Evolutionary conservation across 1,140 invertebrate genomes (phyloP), one percentile per base, ranked within the genome.

Genomic region (Diprion similis): DNA sequence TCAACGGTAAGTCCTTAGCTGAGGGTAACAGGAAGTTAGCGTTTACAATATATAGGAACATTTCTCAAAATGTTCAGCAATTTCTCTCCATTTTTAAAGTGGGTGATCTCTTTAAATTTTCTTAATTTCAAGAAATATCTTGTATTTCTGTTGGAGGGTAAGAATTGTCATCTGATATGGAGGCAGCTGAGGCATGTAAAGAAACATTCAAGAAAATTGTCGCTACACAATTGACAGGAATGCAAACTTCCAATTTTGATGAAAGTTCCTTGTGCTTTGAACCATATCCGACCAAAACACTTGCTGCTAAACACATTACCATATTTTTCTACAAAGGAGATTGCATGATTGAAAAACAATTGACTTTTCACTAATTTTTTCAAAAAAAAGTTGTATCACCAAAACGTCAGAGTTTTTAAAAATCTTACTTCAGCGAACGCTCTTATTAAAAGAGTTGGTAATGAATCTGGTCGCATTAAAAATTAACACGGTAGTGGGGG

Each of bases 1-100:
- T n/a, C n/a, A n/a, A n/a, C n/a, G n/a, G n/a, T n/a, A n/a, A n/a
- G n/a, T n/a, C n/a, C n/a, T n/a, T n/a, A n/a, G n/a, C n/a, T n/a
- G n/a, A n/a, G n/a, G n/a, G n/a, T n/a, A n/a, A n/a, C n/a, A n/a
- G n/a, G n/a, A n/a, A n/a, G n/a, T n/a, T n/a, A n/a, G n/a, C n/a
- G n/a, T n/a, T n/a, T n/a, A n/a, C n/a, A n/a, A n/a, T n/a, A n/a
- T 70, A 24, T 46, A 24, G 45, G 15, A 45, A 24, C 37, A 37
- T 46, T 24, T 70, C 24, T 15, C 68, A 70, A 45, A 45, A 70
- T 70, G n/a, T 70, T n/a, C n/a, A 70, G n/a, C 37, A 37, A 46
- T 46, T 15, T 70, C 15, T 13, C 37, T 13, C 10, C 10, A 19
- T 37, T 37, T 13, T 15, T 13, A 70, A 37, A n/a, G 17, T 37